Conservation (phyloP, 2,797 vertebrate species). For the Monodelphis domestica region DNA sequence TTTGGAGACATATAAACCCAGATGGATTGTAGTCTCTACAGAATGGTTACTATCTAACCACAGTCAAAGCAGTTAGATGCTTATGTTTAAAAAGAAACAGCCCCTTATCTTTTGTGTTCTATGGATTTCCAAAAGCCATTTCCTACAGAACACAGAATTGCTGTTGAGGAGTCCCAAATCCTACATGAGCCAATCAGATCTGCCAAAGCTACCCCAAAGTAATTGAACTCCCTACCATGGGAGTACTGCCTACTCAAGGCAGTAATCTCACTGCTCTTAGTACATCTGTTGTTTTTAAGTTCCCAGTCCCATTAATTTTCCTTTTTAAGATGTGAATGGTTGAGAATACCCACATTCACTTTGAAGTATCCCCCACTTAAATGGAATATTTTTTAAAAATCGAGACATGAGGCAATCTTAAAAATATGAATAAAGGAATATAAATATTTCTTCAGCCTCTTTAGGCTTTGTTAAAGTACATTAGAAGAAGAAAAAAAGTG, state of each 20-base stretch:
- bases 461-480: conserved; percentile 74
- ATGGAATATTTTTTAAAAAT: conserved; percentile 60
- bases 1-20: conserved; percentile 29
- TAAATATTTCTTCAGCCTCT: conserved; percentile 75
- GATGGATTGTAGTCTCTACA: conserved; percentile 39
- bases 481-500: conserved; percentile 69
- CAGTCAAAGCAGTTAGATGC: conserved; percentile 65
- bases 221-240: conserved; percentile 25
- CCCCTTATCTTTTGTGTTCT: conserved; percentile 56
- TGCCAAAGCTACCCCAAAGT: conserved; percentile 22
- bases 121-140: conserved; percentile 56
- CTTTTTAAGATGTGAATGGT: not conserved
- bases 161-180: not conserved
- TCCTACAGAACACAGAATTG: conserved; percentile 62
- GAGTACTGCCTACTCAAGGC: conserved; percentile 46
- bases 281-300: conserved; percentile 72
- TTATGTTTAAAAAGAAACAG: conserved; percentile 61
- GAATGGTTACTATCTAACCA: not conserved
- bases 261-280: conserved; percentile 17
- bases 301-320: conserved; percentile 65
- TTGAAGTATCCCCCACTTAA: conserved; percentile 55
- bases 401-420: conserved; percentile 71
- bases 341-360: conserved; percentile 71
- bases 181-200: not conserved
- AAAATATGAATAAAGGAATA: conserved; percentile 73